These are phyloP conservation scores for Loxodonta africana DNA, from an alignment of 2,113 vertebrate species.

Conservation along the genomic window DNA sequence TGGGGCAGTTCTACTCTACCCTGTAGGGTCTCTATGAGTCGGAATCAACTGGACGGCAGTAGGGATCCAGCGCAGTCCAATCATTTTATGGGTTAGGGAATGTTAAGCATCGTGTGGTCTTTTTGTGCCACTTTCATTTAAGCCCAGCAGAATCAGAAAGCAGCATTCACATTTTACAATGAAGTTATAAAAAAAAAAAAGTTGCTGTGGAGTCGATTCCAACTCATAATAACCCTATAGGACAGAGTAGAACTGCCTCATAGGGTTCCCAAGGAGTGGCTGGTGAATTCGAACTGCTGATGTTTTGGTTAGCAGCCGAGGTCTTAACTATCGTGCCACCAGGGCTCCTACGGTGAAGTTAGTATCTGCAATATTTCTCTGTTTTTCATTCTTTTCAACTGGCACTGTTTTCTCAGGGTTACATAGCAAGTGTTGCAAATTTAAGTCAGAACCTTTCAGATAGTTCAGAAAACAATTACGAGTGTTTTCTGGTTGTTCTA, in stretches of 20 bases:
- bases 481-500: neutral
- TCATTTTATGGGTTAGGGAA: constrained; percentile 7
- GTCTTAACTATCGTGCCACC: no score
- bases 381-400: constrained; percentile 29
- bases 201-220: no score
- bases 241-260: no score
- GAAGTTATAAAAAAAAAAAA: neutral
- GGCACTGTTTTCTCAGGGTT: constrained; percentile 1
- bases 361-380: constrained; percentile 23
- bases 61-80: neutral
- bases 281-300: no score
- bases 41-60: no score
- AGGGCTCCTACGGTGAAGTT: neutral
- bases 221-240: no score
- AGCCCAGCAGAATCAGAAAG: constrained; percentile 30
- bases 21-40: no score
- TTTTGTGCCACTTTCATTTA: neutral
- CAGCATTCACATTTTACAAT: neutral
- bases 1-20: no score
- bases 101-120: neutral
- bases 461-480: neutral
- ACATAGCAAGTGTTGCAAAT: neutral
- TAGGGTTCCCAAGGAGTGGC: no score
- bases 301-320: no score
- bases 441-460: constrained; percentile 7